Evolutionary conservation across 2,888 invertebrate species (phyloP).

Genomic region (Eudasyphora cyanicolor): DNA sequence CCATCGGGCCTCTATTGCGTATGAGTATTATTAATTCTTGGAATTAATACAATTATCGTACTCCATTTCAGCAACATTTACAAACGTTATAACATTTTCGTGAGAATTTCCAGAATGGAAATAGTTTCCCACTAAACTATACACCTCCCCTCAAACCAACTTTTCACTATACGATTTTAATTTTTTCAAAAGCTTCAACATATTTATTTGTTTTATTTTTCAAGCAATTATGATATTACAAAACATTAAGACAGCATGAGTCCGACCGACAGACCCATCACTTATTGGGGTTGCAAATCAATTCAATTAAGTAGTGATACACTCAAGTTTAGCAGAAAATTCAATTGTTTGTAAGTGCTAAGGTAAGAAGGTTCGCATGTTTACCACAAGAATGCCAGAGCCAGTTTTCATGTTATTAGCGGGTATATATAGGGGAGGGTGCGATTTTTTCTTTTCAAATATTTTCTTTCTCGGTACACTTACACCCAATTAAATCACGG

Average conservation of each 20-base stretch:
- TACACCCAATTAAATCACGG: slow-evolving; percentile 63
- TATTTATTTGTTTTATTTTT: neutral
- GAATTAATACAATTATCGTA: neutral
- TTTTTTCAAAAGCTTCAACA: neutral
- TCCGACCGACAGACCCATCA: too few relatives aligned
- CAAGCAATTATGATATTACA: neutral
- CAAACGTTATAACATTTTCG: too few relatives aligned
- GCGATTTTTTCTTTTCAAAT: neutral
- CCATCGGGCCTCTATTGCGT: neutral
- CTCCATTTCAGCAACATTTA: neutral
- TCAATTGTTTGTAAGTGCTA: neutral
- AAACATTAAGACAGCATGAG: neutral
- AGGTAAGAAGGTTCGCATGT: neutral
- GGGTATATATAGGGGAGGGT: too few relatives aligned
- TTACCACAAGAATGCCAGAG: neutral
- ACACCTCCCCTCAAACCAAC: too few relatives aligned
- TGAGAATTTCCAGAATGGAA: too few relatives aligned
- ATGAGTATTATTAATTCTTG: neutral
- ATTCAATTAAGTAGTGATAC: neutral
- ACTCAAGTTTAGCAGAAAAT: neutral
- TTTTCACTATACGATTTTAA: too few relatives aligned
- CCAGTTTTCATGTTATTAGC: neutral
- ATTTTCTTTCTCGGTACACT: slow-evolving; percentile 48
- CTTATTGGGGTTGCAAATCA: neutral
- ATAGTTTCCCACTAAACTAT: too few relatives aligned